Evolutionary conservation across 2,113 vertebrate genomes (phyloP).

Genomic region (Pterocles gutturalis): DNA sequence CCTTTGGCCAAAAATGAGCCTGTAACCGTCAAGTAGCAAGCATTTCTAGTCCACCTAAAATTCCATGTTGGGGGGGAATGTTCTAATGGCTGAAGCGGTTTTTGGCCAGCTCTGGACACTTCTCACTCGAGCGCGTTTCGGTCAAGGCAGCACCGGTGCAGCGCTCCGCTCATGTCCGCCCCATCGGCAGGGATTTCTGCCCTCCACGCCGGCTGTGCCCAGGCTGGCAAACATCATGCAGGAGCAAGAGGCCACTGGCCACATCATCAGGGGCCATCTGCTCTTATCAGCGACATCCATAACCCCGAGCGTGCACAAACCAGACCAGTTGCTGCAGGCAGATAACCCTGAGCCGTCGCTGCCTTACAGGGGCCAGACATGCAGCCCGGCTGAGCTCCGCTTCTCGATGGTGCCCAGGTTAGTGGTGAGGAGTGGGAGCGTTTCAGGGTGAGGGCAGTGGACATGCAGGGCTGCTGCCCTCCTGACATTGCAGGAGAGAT

Average conservation of each 20-base stretch:
- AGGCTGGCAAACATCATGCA: fast-evolving
- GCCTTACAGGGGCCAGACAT: fast-evolving
- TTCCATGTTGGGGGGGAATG: neutral
- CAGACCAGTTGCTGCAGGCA: neutral
- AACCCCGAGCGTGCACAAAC: fast-evolving
- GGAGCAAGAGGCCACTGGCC: fast-evolving
- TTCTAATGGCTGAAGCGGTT: neutral
- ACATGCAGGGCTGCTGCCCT: too few species aligned
- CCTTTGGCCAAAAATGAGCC: neutral
- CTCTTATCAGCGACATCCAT: neutral
- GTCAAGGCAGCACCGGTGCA: neutral
- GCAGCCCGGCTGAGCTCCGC: fast-evolving
- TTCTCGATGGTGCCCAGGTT: neutral
- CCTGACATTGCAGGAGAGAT: fast-evolving
- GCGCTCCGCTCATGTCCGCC: fast-evolving
- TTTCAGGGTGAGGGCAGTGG: fast-evolving
- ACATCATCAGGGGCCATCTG: neutral
- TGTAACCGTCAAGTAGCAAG: neutral
- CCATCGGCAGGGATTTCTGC: neutral
- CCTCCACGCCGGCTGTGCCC: fast-evolving
- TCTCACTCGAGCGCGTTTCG: fast-evolving
- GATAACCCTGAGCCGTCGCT: neutral
- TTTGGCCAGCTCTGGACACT: neutral
- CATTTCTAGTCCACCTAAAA: neutral
- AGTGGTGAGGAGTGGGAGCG: fast-evolving